Evolutionary conservation across 2,888 invertebrate genomes (phyloP), one percentile per base, ranked within the genome.

Genomic region (Watsonalla cultraria): DNA sequence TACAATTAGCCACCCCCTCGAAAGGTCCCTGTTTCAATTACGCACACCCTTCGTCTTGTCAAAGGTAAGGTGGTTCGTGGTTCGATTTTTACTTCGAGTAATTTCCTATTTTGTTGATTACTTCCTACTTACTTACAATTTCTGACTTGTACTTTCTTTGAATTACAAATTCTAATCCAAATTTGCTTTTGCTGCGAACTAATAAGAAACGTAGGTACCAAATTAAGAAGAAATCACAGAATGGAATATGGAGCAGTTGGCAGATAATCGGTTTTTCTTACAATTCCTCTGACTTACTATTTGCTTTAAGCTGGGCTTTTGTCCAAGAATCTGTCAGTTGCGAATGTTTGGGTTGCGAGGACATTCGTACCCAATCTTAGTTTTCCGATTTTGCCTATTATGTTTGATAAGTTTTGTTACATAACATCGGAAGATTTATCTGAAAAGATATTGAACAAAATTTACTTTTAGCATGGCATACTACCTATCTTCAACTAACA

Each of bases 241-340:
- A 14, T 24, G 13, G 24, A 24, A 24, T 47, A 46, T 6, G 46
- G 11, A 8, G 11, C 8, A 42, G 42, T 42, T 11, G 42, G 42
- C 42, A 42, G 42, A 42, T 42, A 11, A 42, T 47, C 24, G 24
- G 24, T 42, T 50, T 42, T 24, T 39, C 15, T 51, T 34, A n/a
- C 34, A 45, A 45, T 46, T 45, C 14, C 13, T 33, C 52, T 39
- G 51, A 56, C 57, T 53, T 52, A 53, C 51, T 49, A 54, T 51
- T 56, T 46, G 49, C 49, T 48, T 46, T 46, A 55, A 54, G 52
- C 54, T 57, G 60, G 62, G 62, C 56, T 52, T 39, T 51, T 56
- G 49, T 63, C 65, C 62, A 62, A 65, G 57, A 56, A 50, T 54
- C 60, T 51, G 60, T 57, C 56, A 50, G 51, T 51, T 45, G 33